Percentiles rank a stretch among this genome's conserved stretches.
phyloP scores from a whole-genome alignment of 2,888 invertebrate species.

The Ceraclea dissimilis region DNA sequence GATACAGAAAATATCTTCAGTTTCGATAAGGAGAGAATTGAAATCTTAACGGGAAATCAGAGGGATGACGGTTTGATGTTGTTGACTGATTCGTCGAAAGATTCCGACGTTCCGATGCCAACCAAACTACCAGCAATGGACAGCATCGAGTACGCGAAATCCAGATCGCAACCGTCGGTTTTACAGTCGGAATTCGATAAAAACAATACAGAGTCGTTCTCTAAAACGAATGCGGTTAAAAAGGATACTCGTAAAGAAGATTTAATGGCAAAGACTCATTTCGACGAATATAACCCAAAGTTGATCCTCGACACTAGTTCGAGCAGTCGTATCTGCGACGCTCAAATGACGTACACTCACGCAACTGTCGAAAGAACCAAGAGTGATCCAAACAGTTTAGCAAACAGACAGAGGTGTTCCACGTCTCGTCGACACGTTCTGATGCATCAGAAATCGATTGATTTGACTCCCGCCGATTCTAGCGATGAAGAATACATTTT shows the following conservation, averaged over 20 bases:
- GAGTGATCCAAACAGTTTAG: constrained; percentile 76
- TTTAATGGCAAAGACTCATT: constrained; percentile 58
- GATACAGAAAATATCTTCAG: constrained; percentile 63
- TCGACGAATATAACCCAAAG: constrained; percentile 68
- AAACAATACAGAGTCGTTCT: constrained; percentile 39
- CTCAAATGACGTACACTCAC: constrained; percentile 53
- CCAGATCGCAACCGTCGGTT: constrained; percentile 49
- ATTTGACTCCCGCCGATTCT: constrained; percentile 76
- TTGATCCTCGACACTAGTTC: constrained; percentile 48
- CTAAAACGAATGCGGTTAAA: constrained; percentile 37
- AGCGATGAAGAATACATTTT: constrained; percentile 77
- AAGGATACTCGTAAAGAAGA: constrained; percentile 55
- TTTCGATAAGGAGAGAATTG: constrained; percentile 69
- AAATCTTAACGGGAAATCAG: constrained; percentile 56
- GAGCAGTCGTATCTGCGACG: constrained; percentile 45
- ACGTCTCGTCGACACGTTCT: constrained; percentile 69
- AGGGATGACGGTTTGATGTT: constrained; percentile 35
- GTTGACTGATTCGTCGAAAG: constrained; percentile 46
- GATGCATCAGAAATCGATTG: constrained; percentile 82
- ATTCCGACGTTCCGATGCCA: constrained; percentile 43
- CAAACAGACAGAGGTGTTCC: constrained; percentile 64
- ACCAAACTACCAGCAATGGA: constrained; percentile 47
- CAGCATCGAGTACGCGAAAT: constrained; percentile 50
- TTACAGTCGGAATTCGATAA: constrained; percentile 58
- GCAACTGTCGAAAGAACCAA: constrained; percentile 76